Evolutionary conservation across 2,113 vertebrate species (phyloP).

Genomic region (Psilopogon haemacephalus): DNA sequence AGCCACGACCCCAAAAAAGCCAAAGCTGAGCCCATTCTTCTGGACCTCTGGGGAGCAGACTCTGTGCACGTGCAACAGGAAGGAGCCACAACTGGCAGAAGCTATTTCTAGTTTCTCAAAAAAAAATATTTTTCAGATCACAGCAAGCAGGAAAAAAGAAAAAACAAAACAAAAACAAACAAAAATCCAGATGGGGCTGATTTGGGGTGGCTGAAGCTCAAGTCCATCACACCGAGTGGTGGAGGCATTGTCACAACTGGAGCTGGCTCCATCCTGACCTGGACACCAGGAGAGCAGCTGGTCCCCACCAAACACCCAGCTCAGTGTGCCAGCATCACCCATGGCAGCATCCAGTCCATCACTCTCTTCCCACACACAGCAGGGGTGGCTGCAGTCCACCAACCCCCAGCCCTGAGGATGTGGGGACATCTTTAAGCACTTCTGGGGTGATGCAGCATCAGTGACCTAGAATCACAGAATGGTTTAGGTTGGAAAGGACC

Average conservation of each 20-base stretch:
- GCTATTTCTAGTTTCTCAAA: background rate
- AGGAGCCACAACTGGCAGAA: background rate
- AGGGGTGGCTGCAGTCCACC: background rate
- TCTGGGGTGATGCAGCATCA: background rate
- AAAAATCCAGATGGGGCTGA: background rate
- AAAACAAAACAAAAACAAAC: background rate
- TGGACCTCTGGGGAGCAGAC: accelerated
- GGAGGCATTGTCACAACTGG: background rate
- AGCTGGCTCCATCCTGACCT: background rate
- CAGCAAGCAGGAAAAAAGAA: no score
- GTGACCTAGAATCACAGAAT: no score
- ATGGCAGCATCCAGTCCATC: background rate
- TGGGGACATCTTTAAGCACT: background rate
- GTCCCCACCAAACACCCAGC: accelerated
- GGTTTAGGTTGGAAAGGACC: no score
- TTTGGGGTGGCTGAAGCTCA: background rate
- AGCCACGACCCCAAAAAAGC: background rate
- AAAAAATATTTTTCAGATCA: background rate
- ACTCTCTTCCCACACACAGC: accelerated
- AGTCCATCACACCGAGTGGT: background rate
- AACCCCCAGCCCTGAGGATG: background rate
- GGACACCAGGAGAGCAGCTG: background rate
- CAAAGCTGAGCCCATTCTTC: background rate
- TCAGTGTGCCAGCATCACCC: accelerated
- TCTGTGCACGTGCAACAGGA: background rate